phyloP scores from a whole-genome alignment of 1,140 invertebrate genomes.

The Drosophila kepulauana region DNA sequence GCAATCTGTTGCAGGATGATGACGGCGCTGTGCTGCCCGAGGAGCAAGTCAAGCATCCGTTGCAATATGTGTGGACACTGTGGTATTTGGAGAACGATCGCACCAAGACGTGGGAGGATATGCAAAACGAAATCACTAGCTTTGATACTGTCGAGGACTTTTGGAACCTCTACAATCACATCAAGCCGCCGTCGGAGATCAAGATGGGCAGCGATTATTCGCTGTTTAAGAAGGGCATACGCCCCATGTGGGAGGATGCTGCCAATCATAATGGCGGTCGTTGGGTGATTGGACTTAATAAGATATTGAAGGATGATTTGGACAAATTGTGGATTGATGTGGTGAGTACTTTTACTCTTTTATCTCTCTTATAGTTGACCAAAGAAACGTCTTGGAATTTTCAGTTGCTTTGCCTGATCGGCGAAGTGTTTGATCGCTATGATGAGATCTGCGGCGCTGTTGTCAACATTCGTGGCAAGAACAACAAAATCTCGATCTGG shows the following conservation, averaged over 20 bases:
- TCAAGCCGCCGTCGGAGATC: slow-evolving; percentile 96
- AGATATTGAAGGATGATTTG: slow-evolving; percentile 93
- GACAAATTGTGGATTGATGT: slow-evolving; percentile 98
- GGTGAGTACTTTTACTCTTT: slow-evolving; percentile 85
- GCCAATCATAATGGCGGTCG: slow-evolving; percentile 94
- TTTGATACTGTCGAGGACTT: slow-evolving; percentile 99
- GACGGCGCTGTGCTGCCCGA: not conserved
- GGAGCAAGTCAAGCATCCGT: slow-evolving; percentile 90
- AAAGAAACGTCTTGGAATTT: not conserved
- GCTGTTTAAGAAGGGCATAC: slow-evolving; percentile 97
- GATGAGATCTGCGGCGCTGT: slow-evolving; percentile 97
- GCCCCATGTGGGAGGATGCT: slow-evolving; percentile 99
- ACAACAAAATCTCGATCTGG: slow-evolving; percentile 96
- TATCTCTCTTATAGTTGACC: no score
- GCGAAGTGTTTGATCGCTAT: slow-evolving; percentile 96
- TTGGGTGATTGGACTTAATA: slow-evolving; percentile 96
- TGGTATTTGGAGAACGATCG: slow-evolving; percentile 98
- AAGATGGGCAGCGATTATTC: slow-evolving; percentile 97
- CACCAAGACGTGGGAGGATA: slow-evolving; percentile 95
- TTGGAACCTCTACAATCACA: slow-evolving; percentile 98
- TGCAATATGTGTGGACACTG: slow-evolving; percentile 97
- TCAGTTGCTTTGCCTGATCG: slow-evolving; percentile 95
- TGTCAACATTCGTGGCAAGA: slow-evolving; percentile 95
- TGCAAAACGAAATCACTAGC: slow-evolving; percentile 94
- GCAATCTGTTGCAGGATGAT: not conserved